Conservation (phyloP, 2,888 invertebrate species). For the Tetropium fuscum region DNA sequence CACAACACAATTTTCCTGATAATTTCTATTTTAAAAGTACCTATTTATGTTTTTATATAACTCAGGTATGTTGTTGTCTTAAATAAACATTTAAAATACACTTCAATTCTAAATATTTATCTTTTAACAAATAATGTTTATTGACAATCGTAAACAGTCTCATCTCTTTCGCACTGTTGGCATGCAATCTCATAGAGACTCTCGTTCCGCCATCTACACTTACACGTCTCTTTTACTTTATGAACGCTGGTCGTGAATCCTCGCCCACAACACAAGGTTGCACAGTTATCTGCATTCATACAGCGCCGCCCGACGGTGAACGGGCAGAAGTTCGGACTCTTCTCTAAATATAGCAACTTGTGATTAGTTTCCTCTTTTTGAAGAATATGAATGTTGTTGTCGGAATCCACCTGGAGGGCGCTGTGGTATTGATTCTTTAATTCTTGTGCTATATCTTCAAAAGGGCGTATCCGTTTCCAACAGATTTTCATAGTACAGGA, state of each 20-base stretch:
- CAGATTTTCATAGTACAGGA: conserved; percentile 79
- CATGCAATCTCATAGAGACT: conserved; percentile 62
- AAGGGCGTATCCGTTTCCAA: conserved; percentile 74
- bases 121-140: no score
- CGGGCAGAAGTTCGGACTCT: conserved; percentile 78
- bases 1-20: no score
- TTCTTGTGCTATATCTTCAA: conserved; percentile 72
- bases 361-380: conserved; percentile 56
- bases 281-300: conserved; percentile 76
- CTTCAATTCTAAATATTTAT: no score
- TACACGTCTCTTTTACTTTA: conserved; percentile 71
- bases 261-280: conserved; percentile 80
- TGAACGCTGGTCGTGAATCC: conserved; percentile 69
- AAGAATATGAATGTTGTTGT: conserved; percentile 67
- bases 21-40: no score
- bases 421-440: conserved; percentile 76
- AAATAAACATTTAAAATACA: no score
- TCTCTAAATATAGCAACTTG: conserved; percentile 73
- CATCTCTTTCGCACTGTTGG: conserved; percentile 47
- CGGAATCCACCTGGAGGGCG: conserved; percentile 72
- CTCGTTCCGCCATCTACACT: conserved; percentile 74
- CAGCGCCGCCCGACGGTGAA: conserved; percentile 77
- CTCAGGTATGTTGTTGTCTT: no score
- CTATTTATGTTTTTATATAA: no score
- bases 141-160: conserved; percentile 38